Evolutionary conservation across 1,140 invertebrate species (phyloP), one percentile per base, ranked within the genome.

Genomic region (Pentalonia nigronervosa): DNA sequence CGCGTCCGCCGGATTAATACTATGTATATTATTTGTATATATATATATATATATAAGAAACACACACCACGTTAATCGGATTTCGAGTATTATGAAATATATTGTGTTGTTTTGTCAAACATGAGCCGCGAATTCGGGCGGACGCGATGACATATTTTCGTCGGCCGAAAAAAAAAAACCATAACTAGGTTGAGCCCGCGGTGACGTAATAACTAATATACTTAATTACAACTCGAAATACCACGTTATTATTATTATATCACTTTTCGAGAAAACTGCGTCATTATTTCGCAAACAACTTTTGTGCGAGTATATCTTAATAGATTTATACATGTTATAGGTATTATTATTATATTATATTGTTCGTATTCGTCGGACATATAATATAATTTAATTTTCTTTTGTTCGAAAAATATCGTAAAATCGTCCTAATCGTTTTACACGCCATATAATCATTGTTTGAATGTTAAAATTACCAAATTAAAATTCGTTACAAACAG

Each of bases 301-400:
- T 1, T 45, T 47, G 25, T 47, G 11, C 25, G 41, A 23, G 4
- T 7, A 14, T 47, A 7, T 86, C 47, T 8, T 6, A 36, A 81
- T 30, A 67, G 17, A 81, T 34, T 14, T 81, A 36, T 20, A 81
- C 76, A 6, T 67, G 60, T 67, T 81, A 81, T 81, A 81, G 30
- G 34, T 36, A 36, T 47, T 25, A 7, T 83, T 83, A 83, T 41
- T 47, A 25, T 87, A 48, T 8, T 34, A 87, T n/a, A 48, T 21
- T 48, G 30, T 48, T 47, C 23, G 7, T 87, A 48, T 34, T 87
- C 30, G n/a, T 48, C 7, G 30, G 45, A 86, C 41, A 86, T 84
- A 36, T 84, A 36, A 45, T 87, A 87, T 87, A 48, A 87, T 87
- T 87, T 87, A 87, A 87, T 87, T 87, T 87, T 48, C 86, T 87